phyloP scores from a whole-genome alignment of 2,797 vertebrate species.

The Pterois miles region DNA sequence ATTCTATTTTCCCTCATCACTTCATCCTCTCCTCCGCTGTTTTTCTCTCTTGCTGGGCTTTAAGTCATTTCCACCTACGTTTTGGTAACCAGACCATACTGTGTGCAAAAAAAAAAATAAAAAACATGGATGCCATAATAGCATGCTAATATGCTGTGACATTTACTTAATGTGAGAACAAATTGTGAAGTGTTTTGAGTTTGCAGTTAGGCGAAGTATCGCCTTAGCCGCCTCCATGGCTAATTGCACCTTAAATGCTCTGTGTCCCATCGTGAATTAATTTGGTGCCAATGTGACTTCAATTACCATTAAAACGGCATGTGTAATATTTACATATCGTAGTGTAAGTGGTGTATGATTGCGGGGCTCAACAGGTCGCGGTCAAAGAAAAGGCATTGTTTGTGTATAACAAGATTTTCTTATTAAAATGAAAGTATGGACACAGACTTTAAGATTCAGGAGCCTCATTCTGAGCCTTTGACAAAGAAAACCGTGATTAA shows the following conservation, averaged over 20 bases:
- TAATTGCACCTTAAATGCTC: constrained; percentile 79
- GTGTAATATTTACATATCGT: constrained; percentile 72
- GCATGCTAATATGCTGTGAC: constrained; percentile 72
- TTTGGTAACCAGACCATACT: constrained; percentile 24
- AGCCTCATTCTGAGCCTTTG: constrained; percentile 18
- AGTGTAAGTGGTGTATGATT: constrained; percentile 39
- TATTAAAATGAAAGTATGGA: background rate
- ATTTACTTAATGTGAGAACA: constrained; percentile 76
- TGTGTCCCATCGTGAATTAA: constrained; percentile 71
- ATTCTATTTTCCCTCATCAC: background rate
- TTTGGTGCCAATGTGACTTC: constrained; percentile 73
- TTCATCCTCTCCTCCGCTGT: background rate
- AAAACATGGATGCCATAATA: constrained; percentile 40
- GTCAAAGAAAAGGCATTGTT: constrained; percentile 27
- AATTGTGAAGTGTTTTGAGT: constrained; percentile 69
- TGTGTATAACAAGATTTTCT: background rate
- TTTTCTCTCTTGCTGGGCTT: background rate
- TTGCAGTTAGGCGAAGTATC: constrained; percentile 65
- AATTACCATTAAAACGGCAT: constrained; percentile 69
- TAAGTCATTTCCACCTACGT: background rate
- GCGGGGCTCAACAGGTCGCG: constrained; percentile 62
- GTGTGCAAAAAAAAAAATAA: constrained; percentile 8
- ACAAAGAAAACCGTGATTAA: constrained; percentile 51
- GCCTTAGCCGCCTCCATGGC: constrained; percentile 56
- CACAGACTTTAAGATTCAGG: background rate